Evolutionary conservation across 2,113 vertebrate genomes (phyloP).

Genomic region (Typhlomys cinereus): DNA sequence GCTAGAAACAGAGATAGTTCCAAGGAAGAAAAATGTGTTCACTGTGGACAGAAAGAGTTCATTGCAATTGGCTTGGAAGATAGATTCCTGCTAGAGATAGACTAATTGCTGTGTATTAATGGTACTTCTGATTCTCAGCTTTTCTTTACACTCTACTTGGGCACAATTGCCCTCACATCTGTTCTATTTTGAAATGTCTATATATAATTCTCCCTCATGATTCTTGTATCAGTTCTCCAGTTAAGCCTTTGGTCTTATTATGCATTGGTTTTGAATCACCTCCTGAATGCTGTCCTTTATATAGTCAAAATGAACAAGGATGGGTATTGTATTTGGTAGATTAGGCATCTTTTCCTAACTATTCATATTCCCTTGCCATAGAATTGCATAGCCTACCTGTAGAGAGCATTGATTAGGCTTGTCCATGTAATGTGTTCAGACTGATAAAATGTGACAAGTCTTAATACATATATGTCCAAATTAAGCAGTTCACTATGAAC

Average conservation of each 20-base stretch:
- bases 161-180: background rate
- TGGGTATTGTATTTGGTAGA: background rate
- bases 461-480: background rate
- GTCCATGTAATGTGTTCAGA: background rate
- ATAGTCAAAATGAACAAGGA: background rate
- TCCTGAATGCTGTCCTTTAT: background rate
- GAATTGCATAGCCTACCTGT: background rate
- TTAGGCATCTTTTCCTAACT: background rate
- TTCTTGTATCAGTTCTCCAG: background rate
- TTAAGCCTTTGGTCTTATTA: background rate
- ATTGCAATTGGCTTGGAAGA: background rate
- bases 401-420: background rate
- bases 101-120: background rate
- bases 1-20: background rate
- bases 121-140: background rate
- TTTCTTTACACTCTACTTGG: background rate
- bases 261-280: background rate
- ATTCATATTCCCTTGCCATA: background rate
- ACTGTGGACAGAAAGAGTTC: background rate
- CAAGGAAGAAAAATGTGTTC: too few species aligned
- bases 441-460: background rate
- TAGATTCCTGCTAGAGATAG: background rate
- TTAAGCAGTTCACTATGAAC: background rate
- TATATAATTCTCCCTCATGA: background rate
- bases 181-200: background rate